Evolutionary conservation across 2,888 invertebrate species (phyloP), one percentile per base, ranked within the genome.

Genomic region (Cremastinae sp.): DNA sequence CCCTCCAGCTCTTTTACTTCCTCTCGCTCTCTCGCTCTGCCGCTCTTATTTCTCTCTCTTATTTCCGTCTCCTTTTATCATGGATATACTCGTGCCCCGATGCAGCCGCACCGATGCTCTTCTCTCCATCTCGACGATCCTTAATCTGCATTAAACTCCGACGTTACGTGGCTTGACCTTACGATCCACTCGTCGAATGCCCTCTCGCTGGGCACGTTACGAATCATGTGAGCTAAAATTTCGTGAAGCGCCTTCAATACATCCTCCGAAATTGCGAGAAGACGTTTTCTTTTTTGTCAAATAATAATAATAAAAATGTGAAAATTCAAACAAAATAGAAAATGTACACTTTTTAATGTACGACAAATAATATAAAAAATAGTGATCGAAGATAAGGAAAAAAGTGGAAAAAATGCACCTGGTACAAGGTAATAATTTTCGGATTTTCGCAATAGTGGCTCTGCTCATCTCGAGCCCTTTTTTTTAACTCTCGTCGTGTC

Each of bases 141-240:
- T 87, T 89, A 88, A 88, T 89, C 88, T 87, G 87, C 86, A 87
- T 88, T 88, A 88, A 89, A 88, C 85, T 87, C 85, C 35, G 81
- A 83, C 83, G 84, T 85, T 84, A 84, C 82, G 82, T 83, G 83
- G 83, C 82, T 79, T 79, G 82, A 70, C 59, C 82, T 80, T 82
- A 80, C 73, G 49, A 14, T 62, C 53, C 45, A 68, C 70, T 79
- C 79, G 84, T 78, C 28, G 28, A 28, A 28, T 68, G 68, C 78
- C 78, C 79, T 79, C 79, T 41, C 37, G 65, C 69, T 56, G 37
- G 12, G 16, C 66, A 20, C 39, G 35, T 37, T 55, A 28, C 9
- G 37, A 35, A 58, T 45, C 12, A 51, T 70, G 41, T 55, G 37
- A 39, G 39, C 8, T 8, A 9, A 39, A 16, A 41, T 53, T 20